Percentiles rank a stretch among this genome's conserved stretches.
These are phyloP conservation scores for Calyptommatus sinebrachiatus DNA, from an alignment of 2,113 vertebrate species.

Conservation along the genomic window DNA sequence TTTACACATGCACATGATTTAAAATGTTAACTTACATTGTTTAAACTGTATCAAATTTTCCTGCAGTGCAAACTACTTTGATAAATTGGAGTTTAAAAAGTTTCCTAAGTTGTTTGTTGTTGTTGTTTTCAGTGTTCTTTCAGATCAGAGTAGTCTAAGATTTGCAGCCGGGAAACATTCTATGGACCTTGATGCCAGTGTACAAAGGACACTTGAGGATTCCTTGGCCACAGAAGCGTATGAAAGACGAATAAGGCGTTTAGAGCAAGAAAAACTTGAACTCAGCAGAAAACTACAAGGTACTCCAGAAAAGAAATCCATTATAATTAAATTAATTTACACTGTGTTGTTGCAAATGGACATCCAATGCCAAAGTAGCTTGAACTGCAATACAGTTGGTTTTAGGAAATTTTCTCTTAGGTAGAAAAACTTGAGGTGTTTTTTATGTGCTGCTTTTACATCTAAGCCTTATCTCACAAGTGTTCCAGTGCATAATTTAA, in stretches of 20 bases:
- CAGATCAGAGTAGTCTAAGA: slow-evolving; percentile 89
- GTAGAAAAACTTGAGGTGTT: not conserved
- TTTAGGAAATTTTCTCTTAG: not conserved
- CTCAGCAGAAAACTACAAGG: slow-evolving; percentile 95
- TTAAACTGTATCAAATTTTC: not conserved
- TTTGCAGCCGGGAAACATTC: slow-evolving; percentile 74
- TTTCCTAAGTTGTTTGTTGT: not conserved
- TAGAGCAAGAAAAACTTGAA: slow-evolving; percentile 95
- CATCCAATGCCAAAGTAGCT: not conserved
- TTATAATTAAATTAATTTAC: slow-evolving; percentile 1
- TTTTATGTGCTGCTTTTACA: not conserved
- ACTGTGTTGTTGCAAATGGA: not conserved
- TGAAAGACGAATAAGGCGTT: slow-evolving; percentile 90
- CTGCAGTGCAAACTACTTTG: not conserved
- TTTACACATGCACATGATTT: too few relatives aligned
- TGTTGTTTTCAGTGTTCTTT: slow-evolving; percentile 78
- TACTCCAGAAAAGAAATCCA: slow-evolving; percentile 48
- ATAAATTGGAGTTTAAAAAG: not conserved
- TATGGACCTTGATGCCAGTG: slow-evolving; percentile 79
- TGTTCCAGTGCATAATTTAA: not conserved
- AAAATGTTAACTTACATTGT: not conserved
- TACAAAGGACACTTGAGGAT: slow-evolving; percentile 89
- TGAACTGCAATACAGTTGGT: not conserved
- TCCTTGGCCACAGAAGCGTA: slow-evolving; percentile 95
- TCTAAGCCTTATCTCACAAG: not conserved